Conservation (phyloP, 2,797 vertebrate species). For the Coregonus sp. region DNA sequence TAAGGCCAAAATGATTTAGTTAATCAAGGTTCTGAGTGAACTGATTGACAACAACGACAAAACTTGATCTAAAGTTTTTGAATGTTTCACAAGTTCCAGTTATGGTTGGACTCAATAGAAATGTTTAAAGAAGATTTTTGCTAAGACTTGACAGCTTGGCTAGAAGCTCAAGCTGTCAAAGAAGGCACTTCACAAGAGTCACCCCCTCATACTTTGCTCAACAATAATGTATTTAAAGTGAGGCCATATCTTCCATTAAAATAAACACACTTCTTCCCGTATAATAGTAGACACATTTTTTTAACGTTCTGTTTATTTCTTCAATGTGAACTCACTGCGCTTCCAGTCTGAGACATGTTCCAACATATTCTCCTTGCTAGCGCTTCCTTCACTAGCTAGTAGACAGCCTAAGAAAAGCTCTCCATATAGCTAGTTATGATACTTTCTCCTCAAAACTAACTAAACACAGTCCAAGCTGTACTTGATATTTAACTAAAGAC, state of each 20-base stretch:
- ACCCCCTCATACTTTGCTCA: no score
- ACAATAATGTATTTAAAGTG: not conserved
- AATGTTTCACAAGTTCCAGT: not conserved
- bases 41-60: not conserved
- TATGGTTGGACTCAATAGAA: not conserved
- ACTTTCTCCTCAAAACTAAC: not conserved
- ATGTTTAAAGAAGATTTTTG: not conserved
- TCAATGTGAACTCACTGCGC: not conserved
- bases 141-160: not conserved
- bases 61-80: not conserved
- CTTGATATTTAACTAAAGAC: not conserved
- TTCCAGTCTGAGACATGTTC: constrained; percentile 31
- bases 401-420: not conserved
- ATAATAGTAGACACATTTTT: not conserved
- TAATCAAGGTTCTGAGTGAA: not conserved
- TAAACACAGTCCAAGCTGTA: not conserved
- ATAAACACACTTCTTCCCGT: not conserved
- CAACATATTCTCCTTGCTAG: constrained; percentile 24
- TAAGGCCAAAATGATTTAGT: not conserved
- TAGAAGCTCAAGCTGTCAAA: constrained; percentile 5
- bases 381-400: not conserved
- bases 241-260: not conserved
- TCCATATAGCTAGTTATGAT: not conserved
- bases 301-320: not conserved
- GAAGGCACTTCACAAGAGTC: no score